Evolutionary conservation across 2,113 vertebrate genomes (phyloP), one percentile per base, ranked within the genome.

Genomic region (Trogon surrucura): DNA sequence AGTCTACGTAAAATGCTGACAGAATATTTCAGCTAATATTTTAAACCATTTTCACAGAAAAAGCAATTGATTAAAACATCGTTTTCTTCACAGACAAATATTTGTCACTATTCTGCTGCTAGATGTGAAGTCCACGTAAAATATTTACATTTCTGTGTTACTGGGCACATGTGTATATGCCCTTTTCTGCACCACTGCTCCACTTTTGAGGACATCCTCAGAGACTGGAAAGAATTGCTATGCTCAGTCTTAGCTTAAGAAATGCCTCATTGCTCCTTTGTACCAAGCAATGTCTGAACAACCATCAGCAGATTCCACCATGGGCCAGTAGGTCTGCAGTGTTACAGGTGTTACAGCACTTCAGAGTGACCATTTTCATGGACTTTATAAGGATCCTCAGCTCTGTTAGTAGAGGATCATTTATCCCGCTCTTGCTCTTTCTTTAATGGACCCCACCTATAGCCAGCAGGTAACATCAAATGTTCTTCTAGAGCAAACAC

Each of bases 181-280:
- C 25, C 9, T 38, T 88, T 50, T 77, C 53, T 45, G 30, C 0
- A 1, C 11, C 29, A 27, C 32, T 56, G 11, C 14, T 44, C 16
- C 27, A 54, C 5, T 3, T 12, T 44, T 6, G 8, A 0, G 0
- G n/a, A n/a, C 23, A n/a, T 44, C 36, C 30, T 91, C 16, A 80
- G 19, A 65, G 16, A n/a, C 4, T 60, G 57, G 12, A 27, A 70
- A 38, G 44, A 85, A 69, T 21, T 29, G 6, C 20, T 62, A 19
- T 16, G 21, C 36, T 62, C 47, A 36, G n/a, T 44, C 29, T 71
- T 60, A 58, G 18, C 29, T 58, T 69, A 70, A 78, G 47, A 67
- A 79, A 13, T 21, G 13, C 11, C 20, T 30, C 5, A 8, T 16
- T 23, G 12, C 20, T 83, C 27, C 16, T 57, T 51, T 57, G 29